Percentiles rank a stretch among this genome's conserved stretches.
These are phyloP conservation scores for Hypanus sabinus DNA, from an alignment of 2,113 vertebrate species.

Conservation along the genomic window DNA sequence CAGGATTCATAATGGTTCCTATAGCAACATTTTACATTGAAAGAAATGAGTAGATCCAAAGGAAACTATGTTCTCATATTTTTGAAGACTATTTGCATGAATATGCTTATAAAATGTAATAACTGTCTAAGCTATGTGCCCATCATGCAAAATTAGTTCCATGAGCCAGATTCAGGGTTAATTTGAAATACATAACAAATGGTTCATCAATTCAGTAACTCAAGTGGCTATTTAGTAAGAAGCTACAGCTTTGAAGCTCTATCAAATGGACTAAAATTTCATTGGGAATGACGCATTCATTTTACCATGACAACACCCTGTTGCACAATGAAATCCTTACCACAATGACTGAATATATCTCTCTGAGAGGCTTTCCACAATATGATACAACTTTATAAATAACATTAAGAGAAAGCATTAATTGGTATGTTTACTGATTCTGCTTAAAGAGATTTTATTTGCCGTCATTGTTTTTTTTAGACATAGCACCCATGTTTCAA, in stretches of 20 bases:
- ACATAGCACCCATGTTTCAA: not conserved
- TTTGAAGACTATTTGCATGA: not conserved
- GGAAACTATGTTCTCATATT: not conserved
- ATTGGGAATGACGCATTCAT: not conserved
- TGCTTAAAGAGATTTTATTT: not conserved
- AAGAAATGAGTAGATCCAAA: not conserved
- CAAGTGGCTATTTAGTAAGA: slow-evolving; percentile 24
- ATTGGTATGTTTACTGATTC: not conserved
- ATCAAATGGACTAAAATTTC: not conserved
- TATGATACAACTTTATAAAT: not conserved
- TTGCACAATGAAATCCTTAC: not conserved
- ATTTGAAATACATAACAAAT: not conserved
- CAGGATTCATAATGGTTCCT: no score
- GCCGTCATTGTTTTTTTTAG: not conserved
- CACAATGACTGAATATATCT: not conserved
- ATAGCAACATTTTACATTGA: no score
- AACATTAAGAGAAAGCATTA: not conserved
- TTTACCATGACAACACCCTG: slow-evolving; percentile 21
- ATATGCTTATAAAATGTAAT: not conserved
- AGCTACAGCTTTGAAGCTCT: not conserved
- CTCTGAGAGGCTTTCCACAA: not conserved
- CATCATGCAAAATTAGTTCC: not conserved
- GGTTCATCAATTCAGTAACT: not conserved
- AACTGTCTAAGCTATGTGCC: not conserved
- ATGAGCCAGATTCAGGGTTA: not conserved